Conservation (phyloP, 53 echinoderm and acorn worm genomes). For the Hippasteria phrygiana region DNA sequence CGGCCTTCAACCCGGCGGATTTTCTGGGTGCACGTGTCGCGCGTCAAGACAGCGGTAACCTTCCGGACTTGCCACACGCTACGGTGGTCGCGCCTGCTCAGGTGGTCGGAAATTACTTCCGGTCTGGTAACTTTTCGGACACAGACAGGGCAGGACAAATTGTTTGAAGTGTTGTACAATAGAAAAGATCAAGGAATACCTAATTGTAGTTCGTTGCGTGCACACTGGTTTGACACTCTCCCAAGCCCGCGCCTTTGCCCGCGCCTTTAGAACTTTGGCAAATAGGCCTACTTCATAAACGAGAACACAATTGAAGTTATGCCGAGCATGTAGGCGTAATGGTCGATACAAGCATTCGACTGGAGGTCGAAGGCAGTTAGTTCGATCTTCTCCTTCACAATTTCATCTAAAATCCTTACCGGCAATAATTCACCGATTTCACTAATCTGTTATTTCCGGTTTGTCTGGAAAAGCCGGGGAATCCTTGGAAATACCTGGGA, state of each 20-base stretch:
- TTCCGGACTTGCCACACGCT: background rate
- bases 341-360: background rate
- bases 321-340: background rate
- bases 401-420: background rate
- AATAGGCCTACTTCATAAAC: background rate
- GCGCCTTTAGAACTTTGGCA: background rate
- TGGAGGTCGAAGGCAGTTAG: background rate
- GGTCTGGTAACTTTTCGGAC: background rate
- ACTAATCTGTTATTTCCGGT: background rate
- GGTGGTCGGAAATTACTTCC: background rate
- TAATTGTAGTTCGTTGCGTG: too few relatives aligned
- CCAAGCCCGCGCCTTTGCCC: too few relatives aligned
- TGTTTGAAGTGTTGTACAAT: too few relatives aligned
- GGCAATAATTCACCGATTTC: background rate
- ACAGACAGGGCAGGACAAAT: too few relatives aligned
- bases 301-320: background rate
- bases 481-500: background rate
- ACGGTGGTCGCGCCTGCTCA: background rate
- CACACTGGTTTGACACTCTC: too few relatives aligned
- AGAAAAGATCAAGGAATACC: too few relatives aligned
- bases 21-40: background rate
- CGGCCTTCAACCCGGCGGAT: background rate
- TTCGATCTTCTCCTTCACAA: background rate
- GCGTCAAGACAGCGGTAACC: background rate
- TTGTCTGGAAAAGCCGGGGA: background rate